Evolutionary conservation across 1,140 invertebrate species (phyloP).

Genomic region (Campoletis sonorensis): DNA sequence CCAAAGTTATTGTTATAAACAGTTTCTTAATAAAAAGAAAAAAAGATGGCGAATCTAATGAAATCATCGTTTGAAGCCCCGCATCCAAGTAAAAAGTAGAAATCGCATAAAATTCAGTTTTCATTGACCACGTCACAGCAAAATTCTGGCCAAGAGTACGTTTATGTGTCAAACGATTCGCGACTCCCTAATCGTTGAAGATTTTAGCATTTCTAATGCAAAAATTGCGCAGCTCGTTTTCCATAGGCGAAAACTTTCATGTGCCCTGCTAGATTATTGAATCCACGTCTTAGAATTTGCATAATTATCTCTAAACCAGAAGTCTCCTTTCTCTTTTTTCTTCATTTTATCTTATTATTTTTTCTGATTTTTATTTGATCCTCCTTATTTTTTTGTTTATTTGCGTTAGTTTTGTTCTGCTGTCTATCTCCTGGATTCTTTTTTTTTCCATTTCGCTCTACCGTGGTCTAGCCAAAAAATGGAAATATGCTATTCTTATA

Average conservation of each 20-base stretch:
- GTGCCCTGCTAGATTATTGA: constrained; percentile 5
- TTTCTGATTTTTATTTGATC: not conserved
- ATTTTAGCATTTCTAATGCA: not conserved
- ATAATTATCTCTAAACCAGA: constrained; percentile 50
- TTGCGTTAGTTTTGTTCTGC: constrained; percentile 14
- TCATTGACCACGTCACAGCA: not conserved
- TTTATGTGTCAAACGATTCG: not conserved
- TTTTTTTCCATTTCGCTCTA: not conserved
- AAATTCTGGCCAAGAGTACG: not conserved
- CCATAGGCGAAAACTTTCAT: not conserved
- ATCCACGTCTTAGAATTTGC: constrained; percentile 45
- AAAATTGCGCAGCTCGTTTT: constrained; percentile 19
- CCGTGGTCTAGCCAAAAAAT: constrained; percentile 20
- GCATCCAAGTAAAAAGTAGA: too few species aligned
- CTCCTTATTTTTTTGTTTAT: not conserved
- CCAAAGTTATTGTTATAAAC: too few species aligned
- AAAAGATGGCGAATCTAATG: too few species aligned
- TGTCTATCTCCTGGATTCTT: not conserved
- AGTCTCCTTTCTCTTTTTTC: not conserved
- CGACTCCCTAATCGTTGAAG: constrained; percentile 5
- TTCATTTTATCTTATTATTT: constrained; percentile 1
- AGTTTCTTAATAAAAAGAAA: too few species aligned
- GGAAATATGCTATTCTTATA: constrained; percentile 2
- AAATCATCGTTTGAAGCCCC: too few species aligned
- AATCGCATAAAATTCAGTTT: not conserved